Conservation (phyloP, 2,888 invertebrate genomes). For the Helicoverpa assulta region DNA sequence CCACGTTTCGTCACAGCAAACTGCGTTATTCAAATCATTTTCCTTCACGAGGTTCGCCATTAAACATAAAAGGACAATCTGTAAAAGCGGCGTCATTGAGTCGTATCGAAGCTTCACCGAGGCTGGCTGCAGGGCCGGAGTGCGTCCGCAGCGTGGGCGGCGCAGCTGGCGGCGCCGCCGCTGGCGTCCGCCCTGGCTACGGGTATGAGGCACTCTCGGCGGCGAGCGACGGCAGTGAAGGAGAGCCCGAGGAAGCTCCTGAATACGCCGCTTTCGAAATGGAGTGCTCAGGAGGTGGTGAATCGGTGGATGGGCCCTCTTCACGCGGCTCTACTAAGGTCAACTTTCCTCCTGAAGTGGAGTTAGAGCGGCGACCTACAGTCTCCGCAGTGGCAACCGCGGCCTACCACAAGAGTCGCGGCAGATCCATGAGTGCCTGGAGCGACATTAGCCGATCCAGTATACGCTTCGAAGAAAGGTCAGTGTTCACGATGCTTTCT, state of each 20-base stretch:
- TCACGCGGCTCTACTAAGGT: conserved; percentile 91
- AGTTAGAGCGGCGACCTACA: conserved; percentile 86
- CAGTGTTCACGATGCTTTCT: conserved; percentile 57
- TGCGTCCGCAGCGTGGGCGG: conserved; percentile 76
- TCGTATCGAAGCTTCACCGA: conserved; percentile 84
- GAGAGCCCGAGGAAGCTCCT: conserved; percentile 82
- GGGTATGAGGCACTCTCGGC: conserved; percentile 88
- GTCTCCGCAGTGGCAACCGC: conserved; percentile 84
- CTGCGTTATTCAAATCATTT: conserved; percentile 86
- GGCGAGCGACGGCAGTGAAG: conserved; percentile 87
- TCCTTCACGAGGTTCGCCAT: conserved; percentile 80
- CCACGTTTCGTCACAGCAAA: conserved; percentile 89
- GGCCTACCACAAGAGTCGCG: conserved; percentile 89
- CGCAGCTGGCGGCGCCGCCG: conserved; percentile 75
- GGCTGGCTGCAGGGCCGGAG: conserved; percentile 81
- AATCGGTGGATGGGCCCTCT: conserved; percentile 84
- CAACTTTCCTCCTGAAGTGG: conserved; percentile 91
- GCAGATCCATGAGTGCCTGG: conserved; percentile 96
- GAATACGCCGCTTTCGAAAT: conserved; percentile 86
- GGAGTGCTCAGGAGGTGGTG: conserved; percentile 85
- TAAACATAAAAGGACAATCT: conserved; percentile 79
- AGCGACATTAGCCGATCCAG: conserved; percentile 96
- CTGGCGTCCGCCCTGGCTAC: conserved; percentile 86
- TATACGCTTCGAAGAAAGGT: conserved; percentile 95
- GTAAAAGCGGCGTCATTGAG: conserved; percentile 86